Base-by-base conservation (phyloP, 2,888 invertebrate genomes). In the Griposia aprilina region DNA sequence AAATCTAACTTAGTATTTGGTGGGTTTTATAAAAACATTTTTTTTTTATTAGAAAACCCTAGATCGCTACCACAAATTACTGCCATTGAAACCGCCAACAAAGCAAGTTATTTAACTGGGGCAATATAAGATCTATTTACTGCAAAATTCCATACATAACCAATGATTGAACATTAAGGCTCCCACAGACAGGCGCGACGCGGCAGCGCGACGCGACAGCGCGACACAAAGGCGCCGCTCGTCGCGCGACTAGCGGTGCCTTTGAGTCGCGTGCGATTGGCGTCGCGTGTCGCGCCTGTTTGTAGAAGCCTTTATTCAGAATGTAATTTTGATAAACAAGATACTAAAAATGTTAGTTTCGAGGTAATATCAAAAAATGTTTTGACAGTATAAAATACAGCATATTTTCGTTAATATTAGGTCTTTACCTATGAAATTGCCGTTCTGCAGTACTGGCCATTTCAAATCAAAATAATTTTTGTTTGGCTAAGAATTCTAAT, bases 11-110 rank as follows among this genome's bases (percentile, higher is more conserved):
- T 13, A n/a, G n/a, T 52, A 20, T 68, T 60, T 36, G 20, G 36
- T 50, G 45, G n/a, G 20, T 45, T 68, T 59, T 41, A 2, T 62
- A 26, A 55, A 10, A 23, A 55, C 23, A 26, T 20, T 41, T 0
- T 30, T 60, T 55, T 55, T 26, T 62, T 48, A 30, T 83, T 71
- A 45, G 11, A 30, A 48, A 62, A 45, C 59, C 77, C 57, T 71
- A 71, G 57, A 52, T 63, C 1, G 36, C 30, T 26, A 82, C 57
- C 70, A 30, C 70, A 67, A 70, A 81, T 83, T 17, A 82, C 66
- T 60, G 20, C 41, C 11, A 45, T 67, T 62, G 41, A 77, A 71
- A 81, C 66, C n/a, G n/a, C 69, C 41, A 81, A 52, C 66, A 60
- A 70, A 62, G 20, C 50, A 63, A 66, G 30, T 59, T 60, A 66